A percentile compares a stretch with the other conserved stretches of the same genome.
These are phyloP conservation scores for Papilio polytes DNA, from an alignment of 1,140 invertebrate species.

Conservation along the genomic window DNA sequence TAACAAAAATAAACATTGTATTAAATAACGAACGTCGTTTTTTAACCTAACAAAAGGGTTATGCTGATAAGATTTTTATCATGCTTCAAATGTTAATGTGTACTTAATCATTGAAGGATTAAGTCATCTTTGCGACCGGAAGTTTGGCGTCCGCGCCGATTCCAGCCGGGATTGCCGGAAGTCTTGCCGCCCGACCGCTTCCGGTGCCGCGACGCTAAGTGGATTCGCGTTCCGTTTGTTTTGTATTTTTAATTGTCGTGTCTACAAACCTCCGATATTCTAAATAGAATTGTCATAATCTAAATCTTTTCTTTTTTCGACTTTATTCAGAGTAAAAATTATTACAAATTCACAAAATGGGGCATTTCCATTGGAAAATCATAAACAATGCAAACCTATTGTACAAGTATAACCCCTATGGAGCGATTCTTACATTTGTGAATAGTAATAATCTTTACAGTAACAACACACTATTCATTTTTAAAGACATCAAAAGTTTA, in stretches of 20 bases:
- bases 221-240: slow-evolving; percentile 34
- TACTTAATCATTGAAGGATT: slow-evolving; percentile 61
- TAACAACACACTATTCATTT: too few relatives aligned
- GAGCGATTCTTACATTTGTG: slow-evolving; percentile 38
- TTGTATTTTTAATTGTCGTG: slow-evolving; percentile 40
- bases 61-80: slow-evolving; percentile 22
- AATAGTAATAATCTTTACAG: too few relatives aligned
- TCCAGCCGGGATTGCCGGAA: slow-evolving; percentile 52
- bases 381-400: background rate
- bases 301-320: background rate
- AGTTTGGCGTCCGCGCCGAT: slow-evolving; percentile 51
- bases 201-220: slow-evolving; percentile 43
- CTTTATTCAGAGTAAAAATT: background rate
- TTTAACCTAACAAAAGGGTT: background rate
- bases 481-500: too few relatives aligned
- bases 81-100: slow-evolving; percentile 20
- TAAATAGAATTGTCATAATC: slow-evolving; percentile 24
- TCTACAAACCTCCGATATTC: slow-evolving; percentile 30
- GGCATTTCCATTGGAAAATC: too few relatives aligned
- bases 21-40: background rate
- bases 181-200: slow-evolving; percentile 52
- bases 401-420: too few relatives aligned
- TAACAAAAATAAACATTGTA: background rate
- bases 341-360: background rate
- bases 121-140: slow-evolving; percentile 52